Base-by-base conservation (phyloP, 2,888 invertebrate genomes). In the Dorcus hopei region DNA sequence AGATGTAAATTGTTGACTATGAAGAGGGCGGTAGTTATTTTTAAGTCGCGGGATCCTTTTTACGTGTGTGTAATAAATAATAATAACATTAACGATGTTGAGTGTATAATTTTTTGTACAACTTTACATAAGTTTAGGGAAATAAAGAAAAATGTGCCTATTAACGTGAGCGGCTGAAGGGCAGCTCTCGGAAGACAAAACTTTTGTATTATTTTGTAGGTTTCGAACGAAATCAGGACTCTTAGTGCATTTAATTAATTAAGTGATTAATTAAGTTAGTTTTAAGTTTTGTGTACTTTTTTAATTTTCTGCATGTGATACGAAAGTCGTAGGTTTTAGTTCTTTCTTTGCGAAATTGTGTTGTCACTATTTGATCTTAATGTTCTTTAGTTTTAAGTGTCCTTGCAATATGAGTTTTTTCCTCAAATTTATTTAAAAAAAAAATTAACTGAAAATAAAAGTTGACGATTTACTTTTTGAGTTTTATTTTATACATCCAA, bases 81-180 rank as follows among this genome's bases (percentile, higher is more conserved):
- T 26, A 26, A 33, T 33, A 33, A 33, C 26, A 19, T 45, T 45
- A 45, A 45, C 14, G 8, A 41, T 41, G 41, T 45, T 45, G 23
- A 45, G 45, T 45, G 45, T 45, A 45, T 45, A 45, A 45, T 50
- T 50, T 47, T 50, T 50, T 50, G 50, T 53, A 57, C 47, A 57
- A 57, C 57, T 57, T 59, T 61, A 33, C 52, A 58, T 55, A 52
- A 60, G 59, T 43, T 45, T 49, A 49, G 50, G 54, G 50, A 51
- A 56, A 45, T 33, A 55, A 59, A 61, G 48, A 40, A 61, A 59
- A 59, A 61, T 61, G 61, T 61, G 61, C 61, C 61, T 61, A 61
- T 55, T 55, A 55, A 45, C 43, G 14, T 40, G 48, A 55, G 38
- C 33, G 38, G 57, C 45, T 45, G 23, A 45, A 45, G 8, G 45